Evolutionary conservation across 2,113 vertebrate species (phyloP).

Genomic region (Syngnathus typhle): DNA sequence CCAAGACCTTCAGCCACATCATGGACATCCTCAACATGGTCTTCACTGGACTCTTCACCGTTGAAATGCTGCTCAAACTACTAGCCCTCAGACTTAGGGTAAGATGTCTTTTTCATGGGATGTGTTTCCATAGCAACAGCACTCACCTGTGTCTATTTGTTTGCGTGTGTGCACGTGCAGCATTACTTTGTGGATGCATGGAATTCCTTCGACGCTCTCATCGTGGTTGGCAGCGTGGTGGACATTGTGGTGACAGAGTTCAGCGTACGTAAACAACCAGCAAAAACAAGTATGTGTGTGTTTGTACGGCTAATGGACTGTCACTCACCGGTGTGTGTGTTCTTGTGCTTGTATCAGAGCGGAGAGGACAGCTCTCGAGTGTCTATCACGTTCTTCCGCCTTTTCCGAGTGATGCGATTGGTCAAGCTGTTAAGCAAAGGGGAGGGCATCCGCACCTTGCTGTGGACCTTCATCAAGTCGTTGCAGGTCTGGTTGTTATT

Average conservation of each 20-base stretch:
- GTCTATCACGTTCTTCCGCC: conserved; percentile 98
- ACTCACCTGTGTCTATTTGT: neutral
- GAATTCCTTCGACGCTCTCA: conserved; percentile 92
- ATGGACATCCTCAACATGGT: conserved; percentile 97
- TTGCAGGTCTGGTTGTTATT: conserved; percentile 79
- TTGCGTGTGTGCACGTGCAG: conserved; percentile 46
- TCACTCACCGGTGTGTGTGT: neutral
- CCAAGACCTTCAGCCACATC: conserved; percentile 80
- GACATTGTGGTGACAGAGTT: conserved; percentile 91
- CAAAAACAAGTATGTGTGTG: too few relatives aligned
- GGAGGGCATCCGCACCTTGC: conserved; percentile 92
- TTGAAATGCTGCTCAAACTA: conserved; percentile 91
- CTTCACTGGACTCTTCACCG: conserved; percentile 88
- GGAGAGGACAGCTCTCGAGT: conserved; percentile 92
- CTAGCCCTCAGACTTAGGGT: conserved; percentile 86
- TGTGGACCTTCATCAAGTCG: conserved; percentile 99
- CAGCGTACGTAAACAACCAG: conserved; percentile 64
- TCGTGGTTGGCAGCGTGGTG: conserved; percentile 91
- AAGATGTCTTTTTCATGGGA: neutral
- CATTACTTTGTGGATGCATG: conserved; percentile 90
- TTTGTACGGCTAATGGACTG: neutral
- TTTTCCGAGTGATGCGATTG: conserved; percentile 97
- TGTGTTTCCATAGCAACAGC: neutral
- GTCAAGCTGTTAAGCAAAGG: conserved; percentile 97
- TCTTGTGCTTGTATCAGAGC: conserved; percentile 64